These are phyloP conservation scores for Eufriesea mexicana DNA, from an alignment of 1,140 invertebrate species.

Conservation along the genomic window DNA sequence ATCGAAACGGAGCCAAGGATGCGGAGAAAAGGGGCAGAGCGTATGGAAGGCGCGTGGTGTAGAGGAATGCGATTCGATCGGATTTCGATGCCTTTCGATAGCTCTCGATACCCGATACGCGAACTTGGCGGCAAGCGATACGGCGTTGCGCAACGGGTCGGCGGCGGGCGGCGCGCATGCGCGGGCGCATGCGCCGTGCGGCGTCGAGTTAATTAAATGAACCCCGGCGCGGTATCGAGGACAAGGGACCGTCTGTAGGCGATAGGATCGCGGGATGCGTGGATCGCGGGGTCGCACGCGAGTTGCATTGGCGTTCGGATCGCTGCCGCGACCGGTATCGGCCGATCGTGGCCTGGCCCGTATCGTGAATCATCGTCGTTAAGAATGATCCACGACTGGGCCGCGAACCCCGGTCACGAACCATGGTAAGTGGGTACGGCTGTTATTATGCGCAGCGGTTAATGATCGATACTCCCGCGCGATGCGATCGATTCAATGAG, in stretches of 20 bases:
- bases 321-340: background rate
- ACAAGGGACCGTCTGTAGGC: background rate
- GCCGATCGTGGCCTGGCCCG: background rate
- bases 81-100: slow-evolving; percentile 61
- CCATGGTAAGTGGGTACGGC: slow-evolving; percentile 9
- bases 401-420: slow-evolving; percentile 34
- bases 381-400: slow-evolving; percentile 34
- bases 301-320: background rate
- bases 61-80: slow-evolving; percentile 52
- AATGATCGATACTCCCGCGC: slow-evolving; percentile 5
- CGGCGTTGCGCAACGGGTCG: slow-evolving; percentile 28
- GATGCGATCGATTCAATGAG: background rate
- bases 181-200: slow-evolving; percentile 1
- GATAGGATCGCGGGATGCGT: background rate
- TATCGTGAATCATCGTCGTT: background rate
- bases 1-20: background rate
- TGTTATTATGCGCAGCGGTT: slow-evolving; percentile 14
- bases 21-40: background rate
- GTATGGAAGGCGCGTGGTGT: slow-evolving; percentile 21
- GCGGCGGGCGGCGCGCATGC: background rate
- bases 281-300: slow-evolving; percentile 36
- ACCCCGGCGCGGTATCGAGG: slow-evolving; percentile 33
- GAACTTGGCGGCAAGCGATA: slow-evolving; percentile 40
- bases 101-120: slow-evolving; percentile 49
- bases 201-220: slow-evolving; percentile 53